Base-by-base conservation (phyloP, 2,113 vertebrate species). In the Mellivora capensis region DNA sequence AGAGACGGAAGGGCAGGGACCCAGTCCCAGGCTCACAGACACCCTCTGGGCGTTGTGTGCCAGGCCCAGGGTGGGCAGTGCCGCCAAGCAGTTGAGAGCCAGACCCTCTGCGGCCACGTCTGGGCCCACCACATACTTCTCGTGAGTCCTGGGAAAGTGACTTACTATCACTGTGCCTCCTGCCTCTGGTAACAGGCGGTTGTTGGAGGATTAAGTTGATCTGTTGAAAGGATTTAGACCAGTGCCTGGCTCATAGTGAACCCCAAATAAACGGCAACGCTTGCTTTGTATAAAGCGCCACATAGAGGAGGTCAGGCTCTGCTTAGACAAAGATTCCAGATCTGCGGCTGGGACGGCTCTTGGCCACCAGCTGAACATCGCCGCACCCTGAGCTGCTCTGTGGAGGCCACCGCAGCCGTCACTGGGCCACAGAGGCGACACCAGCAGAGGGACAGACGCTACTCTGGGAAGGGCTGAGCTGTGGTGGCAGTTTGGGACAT, bases 261-360 rank as follows among this genome's bases (percentile, higher is more conserved):
- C 37, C 47, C 77, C 52, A 47, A 82, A 18, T 25, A 0, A 49
- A 10, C 4, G 8, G 54, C 49, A 62, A 0, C 12, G 1, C 47
- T 37, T 39, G 4, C 31, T 6, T 6, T 3, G 0, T 62, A 34
- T 72, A 18, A 27, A 2, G 4, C 31, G 37, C 47, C 37, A 1
- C 21, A 10, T 74, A n/a, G 4, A 14, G 72, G 59, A 17, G 20
- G 34, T 42, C 61, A 37, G 20, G 17, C 44, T 74, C 71, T 37
- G 42, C 31, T 47, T 52, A 39, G 47, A 72, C 34, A 13, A n/a
- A 34, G 17, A 25, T 29, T 54, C 14, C n/a, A 42, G 47, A n/a
- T 81, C 54, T 76, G 64, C 25, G 52, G 54, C 52, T 71, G 34
- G 61, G 57, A 15, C 4, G 69, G 52, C 21, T 21, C 21, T 80